A percentile compares a stretch with the other conserved stretches of the same genome.
phyloP scores from a whole-genome alignment of 2,888 invertebrate species.

The Phortica magna region DNA sequence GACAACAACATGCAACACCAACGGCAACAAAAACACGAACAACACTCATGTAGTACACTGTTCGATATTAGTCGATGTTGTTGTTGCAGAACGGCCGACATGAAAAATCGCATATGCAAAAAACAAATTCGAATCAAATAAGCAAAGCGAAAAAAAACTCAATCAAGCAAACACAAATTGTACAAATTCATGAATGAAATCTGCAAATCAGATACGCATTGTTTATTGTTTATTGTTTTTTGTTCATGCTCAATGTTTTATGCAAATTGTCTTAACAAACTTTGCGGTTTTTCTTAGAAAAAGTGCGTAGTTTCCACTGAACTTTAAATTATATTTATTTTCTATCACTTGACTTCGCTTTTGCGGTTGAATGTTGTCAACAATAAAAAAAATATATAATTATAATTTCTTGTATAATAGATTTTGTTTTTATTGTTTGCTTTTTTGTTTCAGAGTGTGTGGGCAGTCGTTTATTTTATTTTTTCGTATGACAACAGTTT shows the following conservation, averaged over 20 bases:
- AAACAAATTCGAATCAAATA: conserved; percentile 50
- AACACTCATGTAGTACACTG: neutral
- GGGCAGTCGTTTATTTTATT: conserved; percentile 26
- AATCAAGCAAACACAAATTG: conserved; percentile 13
- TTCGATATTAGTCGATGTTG: conserved; percentile 59
- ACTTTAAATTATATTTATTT: conserved; percentile 34
- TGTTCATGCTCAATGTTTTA: conserved; percentile 59
- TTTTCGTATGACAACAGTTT: neutral
- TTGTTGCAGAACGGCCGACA: conserved; percentile 69
- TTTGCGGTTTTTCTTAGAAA: conserved; percentile 62
- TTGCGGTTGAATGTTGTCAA: neutral
- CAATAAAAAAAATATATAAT: conserved; percentile 5
- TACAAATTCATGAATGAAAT: conserved; percentile 47
- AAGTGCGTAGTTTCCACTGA: conserved; percentile 53
- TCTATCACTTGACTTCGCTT: neutral
- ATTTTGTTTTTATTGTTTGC: neutral
- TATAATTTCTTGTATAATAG: neutral
- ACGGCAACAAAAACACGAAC: conserved; percentile 5
- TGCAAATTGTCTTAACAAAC: conserved; percentile 54
- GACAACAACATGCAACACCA: neutral
- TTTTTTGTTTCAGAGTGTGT: conserved; percentile 28
- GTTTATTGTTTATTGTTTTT: conserved; percentile 33
- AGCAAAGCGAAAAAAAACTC: neutral
- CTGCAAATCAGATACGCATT: conserved; percentile 39
- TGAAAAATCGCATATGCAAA: conserved; percentile 68